These are phyloP conservation scores for Buceros bicornis DNA, from an alignment of 2,797 vertebrate species.

Conservation along the genomic window DNA sequence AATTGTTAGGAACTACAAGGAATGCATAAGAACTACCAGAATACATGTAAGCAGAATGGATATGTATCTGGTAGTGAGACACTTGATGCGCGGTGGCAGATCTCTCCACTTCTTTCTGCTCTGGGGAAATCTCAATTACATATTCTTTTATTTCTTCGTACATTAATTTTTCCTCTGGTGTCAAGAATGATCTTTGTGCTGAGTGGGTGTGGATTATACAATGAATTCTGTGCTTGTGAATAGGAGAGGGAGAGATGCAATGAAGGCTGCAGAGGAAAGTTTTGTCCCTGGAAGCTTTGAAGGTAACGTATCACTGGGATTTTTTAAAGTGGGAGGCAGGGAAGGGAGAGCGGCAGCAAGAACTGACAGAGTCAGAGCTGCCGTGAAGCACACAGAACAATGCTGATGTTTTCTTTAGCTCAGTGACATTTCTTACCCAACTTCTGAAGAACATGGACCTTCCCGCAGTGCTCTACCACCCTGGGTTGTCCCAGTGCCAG, in stretches of 20 bases:
- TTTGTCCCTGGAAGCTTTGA: background rate
- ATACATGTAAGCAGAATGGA: slow-evolving; percentile 44
- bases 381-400: rapidly evolving
- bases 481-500: background rate
- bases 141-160: slow-evolving; percentile 12
- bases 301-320: rapidly evolving
- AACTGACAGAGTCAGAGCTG: background rate
- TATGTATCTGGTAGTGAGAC: slow-evolving; percentile 1
- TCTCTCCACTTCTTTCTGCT: slow-evolving; percentile 15
- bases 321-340: background rate
- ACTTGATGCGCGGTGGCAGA: background rate
- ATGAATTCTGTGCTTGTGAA: background rate
- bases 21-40: slow-evolving; percentile 44
- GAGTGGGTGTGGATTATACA: slow-evolving; percentile 3
- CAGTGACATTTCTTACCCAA: background rate
- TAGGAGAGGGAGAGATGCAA: background rate
- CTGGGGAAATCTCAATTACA: slow-evolving; percentile 36
- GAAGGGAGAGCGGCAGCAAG: background rate
- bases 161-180: slow-evolving; percentile 34
- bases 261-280: background rate
- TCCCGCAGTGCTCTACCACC: background rate
- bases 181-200: slow-evolving; percentile 40
- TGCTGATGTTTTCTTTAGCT: background rate
- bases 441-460: background rate
- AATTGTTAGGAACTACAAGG: slow-evolving; percentile 46